Base-by-base conservation (phyloP, 2,888 invertebrate genomes). In the Lasioglossum lativentre region DNA sequence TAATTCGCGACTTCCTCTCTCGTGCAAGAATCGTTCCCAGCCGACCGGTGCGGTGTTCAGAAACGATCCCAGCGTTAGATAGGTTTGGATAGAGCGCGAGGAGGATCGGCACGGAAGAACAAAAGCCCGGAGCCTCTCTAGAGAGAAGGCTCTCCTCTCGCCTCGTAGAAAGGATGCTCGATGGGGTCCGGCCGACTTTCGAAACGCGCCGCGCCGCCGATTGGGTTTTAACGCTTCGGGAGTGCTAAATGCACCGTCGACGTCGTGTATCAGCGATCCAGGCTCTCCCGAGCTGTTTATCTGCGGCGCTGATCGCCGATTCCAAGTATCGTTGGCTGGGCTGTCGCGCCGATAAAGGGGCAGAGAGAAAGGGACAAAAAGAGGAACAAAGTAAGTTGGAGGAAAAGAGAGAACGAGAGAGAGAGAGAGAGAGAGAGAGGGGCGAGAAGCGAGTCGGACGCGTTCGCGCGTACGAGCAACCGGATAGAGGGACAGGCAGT, bases 221-320 rank as follows among this genome's bases (percentile, higher is more conserved):
- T 68, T 73, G 80, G 82, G n/a, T 87, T 86, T 87, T 75, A 86
- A 78, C 86, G 86, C 80, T 86, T 75, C 75, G 74, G 34, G 75
- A 78, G 83, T 77, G 82, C 74, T 85, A 86, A 86, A 82, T 80
- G 84, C 83, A 72, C 71, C 83, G 86, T 66, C 86, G 75, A 70
- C 82, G 80, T 80, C 68, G 47, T 76, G 75, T 78, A 85, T 70
- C 85, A n/a, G 42, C 77, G 78, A 75, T 66, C 38, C 76, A 70
- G 78, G 45, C 77, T 56, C 30, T 63, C 30, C 27, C 79, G 78
- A 30, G 52, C 52, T 52, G 59, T 14, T 77, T 84, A 89, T 89
- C 83, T 27, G 30, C n/a, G 27, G 63, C 45, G 74, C 38, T 70
- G 74, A 85, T 85, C 88, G 79, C 30, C 74, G 85, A 82, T 85